Evolutionary conservation across 2,797 vertebrate species (phyloP).

Genomic region (Sebastes hubbsi): DNA sequence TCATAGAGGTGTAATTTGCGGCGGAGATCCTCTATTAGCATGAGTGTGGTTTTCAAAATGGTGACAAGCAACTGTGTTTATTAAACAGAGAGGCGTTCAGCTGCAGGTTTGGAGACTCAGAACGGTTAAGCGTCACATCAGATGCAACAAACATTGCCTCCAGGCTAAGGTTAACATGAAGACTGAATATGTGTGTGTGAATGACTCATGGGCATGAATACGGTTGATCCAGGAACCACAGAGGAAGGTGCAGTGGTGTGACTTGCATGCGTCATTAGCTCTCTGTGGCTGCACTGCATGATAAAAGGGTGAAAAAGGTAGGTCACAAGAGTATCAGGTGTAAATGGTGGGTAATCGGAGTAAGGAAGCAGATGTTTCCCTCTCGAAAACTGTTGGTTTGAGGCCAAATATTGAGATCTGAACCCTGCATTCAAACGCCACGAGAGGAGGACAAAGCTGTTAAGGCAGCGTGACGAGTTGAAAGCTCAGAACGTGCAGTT

Average conservation of each 20-base stretch:
- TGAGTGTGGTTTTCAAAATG: not conserved
- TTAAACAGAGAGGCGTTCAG: not conserved
- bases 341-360: conserved; percentile 22
- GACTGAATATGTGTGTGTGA: conserved; percentile 1
- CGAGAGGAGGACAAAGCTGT: not conserved
- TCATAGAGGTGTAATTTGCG: not conserved
- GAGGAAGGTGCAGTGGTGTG: conserved; percentile 11
- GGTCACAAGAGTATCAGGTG: conserved; percentile 42
- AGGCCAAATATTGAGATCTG: conserved; percentile 21
- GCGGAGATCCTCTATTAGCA: not conserved
- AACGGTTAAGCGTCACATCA: not conserved
- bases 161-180: not conserved
- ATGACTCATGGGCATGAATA: conserved; percentile 29
- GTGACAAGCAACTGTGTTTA: not conserved
- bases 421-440: not conserved
- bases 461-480: not conserved
- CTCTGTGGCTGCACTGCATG: not conserved
- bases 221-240: not conserved
- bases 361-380: conserved; percentile 37
- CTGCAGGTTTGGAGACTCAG: conserved; percentile 1
- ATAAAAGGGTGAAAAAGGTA: not conserved
- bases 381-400: not conserved
- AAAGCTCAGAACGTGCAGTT: not conserved
- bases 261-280: not conserved
- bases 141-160: not conserved